Base-by-base conservation (phyloP, 2,113 vertebrate genomes). In the Zosterops lateralis region DNA sequence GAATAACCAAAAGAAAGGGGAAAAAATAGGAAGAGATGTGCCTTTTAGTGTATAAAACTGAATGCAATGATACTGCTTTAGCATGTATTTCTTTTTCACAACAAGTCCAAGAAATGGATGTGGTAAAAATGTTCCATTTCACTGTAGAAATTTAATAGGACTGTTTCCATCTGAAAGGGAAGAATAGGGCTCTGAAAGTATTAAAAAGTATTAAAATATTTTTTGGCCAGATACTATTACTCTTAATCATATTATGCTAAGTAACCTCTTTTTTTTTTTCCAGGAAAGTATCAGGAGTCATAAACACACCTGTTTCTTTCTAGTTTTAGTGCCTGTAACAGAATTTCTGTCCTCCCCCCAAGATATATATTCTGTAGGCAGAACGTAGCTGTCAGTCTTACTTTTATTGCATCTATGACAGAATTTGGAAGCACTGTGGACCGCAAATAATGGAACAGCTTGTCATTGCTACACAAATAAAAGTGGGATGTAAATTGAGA, bases 381-480 rank as follows among this genome's bases (percentile, higher is more conserved):
- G 81, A 75, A 58, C 12, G n/a, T 22, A 53, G n/a, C 74, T 75
- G 57, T 91, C 81, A 91, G 45, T 70, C 42, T 85, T 83, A 50
- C 47, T 91, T 89, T 92, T 82, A 54, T 53, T 84, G 50, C 3
- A 1, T 87, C 62, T 64, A 0, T 81, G 84, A 89, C n/a, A 92
- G 75, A 71, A 74, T 90, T 90, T 93, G 86, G 78, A 93, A 95
- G 73, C 53, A 21, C 76, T 78, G 40, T 72, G 34, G 84, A 80
- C 51, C 38, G 66, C 24, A 91, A 45, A 90, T 92, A 89, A 84
- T 91, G 47, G 54, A 92, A 93, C 87, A 95, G 89, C 70, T 96
- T 95, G 95, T 93, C 78, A 76, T 42, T 76, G 87, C 58, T 79
- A 44, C 62, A 76, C 58, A 89, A 89, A 92, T 87, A 47, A 70